Percentiles rank a stretch among this genome's conserved stretches.
Conservation (phyloP, 1,140 invertebrate genomes). For the Drosophila miranda region DNA sequence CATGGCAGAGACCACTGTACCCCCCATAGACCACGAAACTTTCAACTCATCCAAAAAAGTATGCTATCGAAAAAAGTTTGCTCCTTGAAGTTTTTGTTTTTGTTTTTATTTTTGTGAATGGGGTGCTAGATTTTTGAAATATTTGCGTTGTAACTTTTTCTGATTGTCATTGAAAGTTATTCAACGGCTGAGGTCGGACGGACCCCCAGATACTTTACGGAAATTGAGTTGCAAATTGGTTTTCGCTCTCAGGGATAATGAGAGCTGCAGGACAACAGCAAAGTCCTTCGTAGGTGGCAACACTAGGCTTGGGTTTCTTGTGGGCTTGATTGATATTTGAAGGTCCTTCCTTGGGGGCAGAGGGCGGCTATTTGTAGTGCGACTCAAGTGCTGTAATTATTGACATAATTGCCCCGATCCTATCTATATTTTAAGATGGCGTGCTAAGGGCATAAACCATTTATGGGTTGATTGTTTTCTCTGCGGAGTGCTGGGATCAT, state of each 20-base stretch:
- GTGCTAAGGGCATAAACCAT: too few species aligned
- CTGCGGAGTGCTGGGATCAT: too few species aligned
- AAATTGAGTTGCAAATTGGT: constrained; percentile 37
- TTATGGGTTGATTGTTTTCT: too few species aligned
- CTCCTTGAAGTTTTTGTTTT: constrained; percentile 11
- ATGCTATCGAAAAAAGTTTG: constrained; percentile 41
- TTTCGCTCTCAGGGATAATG: constrained; percentile 4
- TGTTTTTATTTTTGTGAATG: neutral
- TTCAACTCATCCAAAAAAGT: constrained; percentile 35
- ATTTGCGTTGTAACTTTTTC: constrained; percentile 33
- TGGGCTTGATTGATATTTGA: too few species aligned
- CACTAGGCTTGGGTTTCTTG: too few species aligned
- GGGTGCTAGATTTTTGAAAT: constrained; percentile 26
- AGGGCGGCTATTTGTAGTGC: too few species aligned
- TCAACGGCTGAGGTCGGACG: constrained; percentile 27
- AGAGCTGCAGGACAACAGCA: constrained; percentile 1
- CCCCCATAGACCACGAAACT: too few species aligned
- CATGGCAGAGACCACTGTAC: too few species aligned
- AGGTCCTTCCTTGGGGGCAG: too few species aligned
- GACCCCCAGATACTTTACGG: neutral
- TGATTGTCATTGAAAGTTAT: constrained; percentile 20
- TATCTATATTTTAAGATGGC: too few species aligned
- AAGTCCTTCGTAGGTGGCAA: neutral
- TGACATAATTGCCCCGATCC: too few species aligned
- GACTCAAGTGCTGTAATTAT: too few species aligned